Base-by-base conservation (phyloP, 1,140 invertebrate species). In the Camponotus floridanus region DNA sequence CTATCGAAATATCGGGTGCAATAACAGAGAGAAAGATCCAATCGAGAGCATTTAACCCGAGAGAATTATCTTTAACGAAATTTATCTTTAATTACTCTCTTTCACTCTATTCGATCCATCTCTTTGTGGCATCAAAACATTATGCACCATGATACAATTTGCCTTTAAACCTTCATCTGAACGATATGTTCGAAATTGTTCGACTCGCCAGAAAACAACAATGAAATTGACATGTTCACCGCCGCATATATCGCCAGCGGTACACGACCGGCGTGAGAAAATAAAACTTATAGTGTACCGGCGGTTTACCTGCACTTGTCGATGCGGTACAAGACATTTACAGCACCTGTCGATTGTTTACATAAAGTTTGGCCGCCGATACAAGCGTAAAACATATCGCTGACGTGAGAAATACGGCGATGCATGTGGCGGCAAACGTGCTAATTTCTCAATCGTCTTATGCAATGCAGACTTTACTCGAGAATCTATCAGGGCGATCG, bases 361-460 rank as follows among this genome's bases (percentile, higher is more conserved):
- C n/a, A 4, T n/a, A n/a, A 74, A n/a, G 9, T 57, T 57, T 11
- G 67, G 21, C 21, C 3, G 71, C 6, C 55, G 42, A 61, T 31
- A 18, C 7, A 33, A 48, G 31, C 13, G 11, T 48, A 51, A 45
- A 79, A 68, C 39, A n/a, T 42, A 62, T 42, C 36, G 31, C 36
- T 42, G 8, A 45, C 68, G 45, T 18, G 64, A 67, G 39, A 67
- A 65, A 39, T 13, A 8, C 39, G 36, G 6, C 7, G n/a, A 21
- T 8, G 21, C n/a, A 6, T 8, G 42, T 26, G 36, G n/a, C 33
- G 36, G 67, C 9, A 18, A 80, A 39, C 45, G 33, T 39, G 21
- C 48, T 48, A 78, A 76, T 79, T 48, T 78, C 15, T 39, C n/a
- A 57, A 55, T 85, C 45, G 21, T 39, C 45, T 42, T 33, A 67